Evolutionary conservation across 1,140 invertebrate genomes (phyloP).

Genomic region (Cyclargus thomasi): DNA sequence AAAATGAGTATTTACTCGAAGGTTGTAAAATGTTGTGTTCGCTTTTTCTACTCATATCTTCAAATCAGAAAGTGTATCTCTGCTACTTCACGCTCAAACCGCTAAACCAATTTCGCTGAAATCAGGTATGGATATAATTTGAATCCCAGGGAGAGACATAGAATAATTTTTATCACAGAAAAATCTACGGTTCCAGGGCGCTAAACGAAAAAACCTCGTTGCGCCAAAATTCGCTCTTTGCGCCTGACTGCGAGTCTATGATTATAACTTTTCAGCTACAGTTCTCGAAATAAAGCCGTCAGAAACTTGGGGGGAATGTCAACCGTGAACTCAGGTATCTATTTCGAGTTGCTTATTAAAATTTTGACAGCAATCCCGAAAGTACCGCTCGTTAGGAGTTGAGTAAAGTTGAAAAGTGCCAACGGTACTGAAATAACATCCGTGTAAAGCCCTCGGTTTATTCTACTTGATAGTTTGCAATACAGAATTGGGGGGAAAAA

Average conservation of each 20-base stretch:
- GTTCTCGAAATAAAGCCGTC: neutral
- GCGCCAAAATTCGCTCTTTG: neutral
- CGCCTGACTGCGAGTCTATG: neutral
- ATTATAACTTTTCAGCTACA: neutral
- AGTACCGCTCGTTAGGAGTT: neutral
- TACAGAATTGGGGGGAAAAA: neutral
- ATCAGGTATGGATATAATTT: no score
- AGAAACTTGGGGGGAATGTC: neutral
- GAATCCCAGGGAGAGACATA: no score
- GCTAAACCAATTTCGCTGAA: no score
- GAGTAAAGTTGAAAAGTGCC: neutral
- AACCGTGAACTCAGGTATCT: neutral
- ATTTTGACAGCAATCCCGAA: slow-evolving; percentile 1
- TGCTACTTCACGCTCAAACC: no score
- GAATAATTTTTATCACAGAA: no score
- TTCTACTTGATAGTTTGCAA: neutral
- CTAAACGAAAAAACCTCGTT: no score
- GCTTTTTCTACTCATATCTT: no score
- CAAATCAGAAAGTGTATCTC: no score
- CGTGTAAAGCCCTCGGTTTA: neutral
- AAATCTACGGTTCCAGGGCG: no score
- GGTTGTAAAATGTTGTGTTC: no score
- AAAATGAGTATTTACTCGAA: no score
- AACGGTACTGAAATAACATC: neutral
- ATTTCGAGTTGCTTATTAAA: slow-evolving; percentile 3